Evolutionary conservation across 2,113 vertebrate genomes (phyloP).

Genomic region (Girardinichthys multiradiatus): DNA sequence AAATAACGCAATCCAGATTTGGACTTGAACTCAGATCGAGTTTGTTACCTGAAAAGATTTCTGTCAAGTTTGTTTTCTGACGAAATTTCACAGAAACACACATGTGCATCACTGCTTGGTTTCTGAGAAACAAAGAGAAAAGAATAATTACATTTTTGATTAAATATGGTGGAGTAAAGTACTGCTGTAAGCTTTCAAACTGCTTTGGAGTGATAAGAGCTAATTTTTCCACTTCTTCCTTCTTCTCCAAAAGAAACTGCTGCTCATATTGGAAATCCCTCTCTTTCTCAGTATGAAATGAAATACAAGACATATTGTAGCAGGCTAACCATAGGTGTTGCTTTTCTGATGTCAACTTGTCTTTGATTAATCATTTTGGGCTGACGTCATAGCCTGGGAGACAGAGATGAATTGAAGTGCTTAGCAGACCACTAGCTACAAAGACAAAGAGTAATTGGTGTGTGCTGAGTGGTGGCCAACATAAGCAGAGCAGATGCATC

Average conservation of each 20-base stretch:
- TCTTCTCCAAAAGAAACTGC: conserved; percentile 19
- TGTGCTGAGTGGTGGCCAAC: conserved; percentile 71
- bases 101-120: background rate
- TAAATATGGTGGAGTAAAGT: conserved; percentile 39
- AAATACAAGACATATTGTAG: conserved; percentile 40
- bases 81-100: background rate
- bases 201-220: conserved; percentile 23
- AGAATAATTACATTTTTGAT: conserved; percentile 44
- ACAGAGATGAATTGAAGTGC: conserved; percentile 85
- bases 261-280: background rate
- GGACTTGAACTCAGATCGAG: conserved; percentile 79
- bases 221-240: conserved; percentile 11
- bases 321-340: conserved; percentile 52
- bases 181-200: conserved; percentile 45
- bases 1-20: conserved; percentile 83
- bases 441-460: conserved; percentile 84
- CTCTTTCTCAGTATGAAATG: conserved; percentile 16
- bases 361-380: conserved; percentile 71
- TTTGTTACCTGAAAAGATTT: conserved; percentile 83
- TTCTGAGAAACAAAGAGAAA: background rate
- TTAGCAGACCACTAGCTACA: conserved; percentile 79
- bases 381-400: conserved; percentile 74
- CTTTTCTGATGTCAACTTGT: conserved; percentile 55
- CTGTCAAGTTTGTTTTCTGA: background rate
- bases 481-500: conserved; percentile 79